Evolutionary conservation across 2,797 vertebrate genomes (phyloP), one percentile per base, ranked within the genome.

Genomic region (Pseudomugil tenellus): DNA sequence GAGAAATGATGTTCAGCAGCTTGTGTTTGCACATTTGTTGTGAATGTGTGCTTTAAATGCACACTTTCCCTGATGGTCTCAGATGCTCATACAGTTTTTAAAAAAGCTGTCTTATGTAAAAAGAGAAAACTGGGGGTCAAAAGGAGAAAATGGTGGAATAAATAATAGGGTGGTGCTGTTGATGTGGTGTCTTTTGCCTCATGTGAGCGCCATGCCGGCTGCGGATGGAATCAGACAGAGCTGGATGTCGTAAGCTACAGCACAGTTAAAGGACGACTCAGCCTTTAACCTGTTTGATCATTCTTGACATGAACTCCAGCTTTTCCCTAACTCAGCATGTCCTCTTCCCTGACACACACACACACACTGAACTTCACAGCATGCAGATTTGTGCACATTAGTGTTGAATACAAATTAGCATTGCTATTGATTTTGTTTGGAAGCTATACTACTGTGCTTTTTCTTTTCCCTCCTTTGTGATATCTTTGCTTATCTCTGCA

Each of bases 321-420:
- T 67, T 81, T 63, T 60, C 29, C 56, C 71, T 41, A 72, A 55
- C 76, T 88, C 81, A 89, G 86, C 86, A 86, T 77, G 64, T 84
- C 53, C 35, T 81, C 60, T 75, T 49, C 60, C 72, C 70, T 67
- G 21, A 74, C 46, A 59, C 70, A 59, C 64, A 51, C 58, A 59
- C 70, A 51, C 58, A 35, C 70, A 55, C 52, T 70, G 60, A 34
- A 39, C 59, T 72, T 58, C 58, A 29, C 54, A 69, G 17, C 41
- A 39, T 68, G 62, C 70, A 82, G 72, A 63, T 69, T 80, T 77
- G 56, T 48, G 3, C 14, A 29, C 59, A 68, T 55, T 21, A 23
- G 57, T 25, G 69, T 21, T 19, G 87, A 87, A 89, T 87, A 73
- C 62, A 71, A 84, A 89, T 86, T 8, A 86, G 74, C 49, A 21